These are phyloP conservation scores for Liparis tanakae DNA, from an alignment of 2,797 vertebrate genomes.

Conservation along the genomic window DNA sequence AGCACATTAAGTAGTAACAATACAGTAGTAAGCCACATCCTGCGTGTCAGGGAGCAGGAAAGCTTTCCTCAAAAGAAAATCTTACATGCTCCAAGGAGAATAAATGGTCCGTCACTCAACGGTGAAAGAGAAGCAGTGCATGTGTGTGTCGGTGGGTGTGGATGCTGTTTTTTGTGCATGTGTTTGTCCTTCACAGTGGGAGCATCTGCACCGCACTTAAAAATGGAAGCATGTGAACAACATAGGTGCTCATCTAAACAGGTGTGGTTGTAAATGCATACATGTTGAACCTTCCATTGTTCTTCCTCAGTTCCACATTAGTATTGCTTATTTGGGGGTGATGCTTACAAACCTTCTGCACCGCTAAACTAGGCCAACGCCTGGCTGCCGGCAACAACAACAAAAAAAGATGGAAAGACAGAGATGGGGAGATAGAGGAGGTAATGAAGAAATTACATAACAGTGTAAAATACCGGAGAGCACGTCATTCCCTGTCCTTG, in stretches of 20 bases:
- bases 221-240: slow-evolving; percentile 1
- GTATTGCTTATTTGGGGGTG: slow-evolving; percentile 60
- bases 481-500: slow-evolving; percentile 6
- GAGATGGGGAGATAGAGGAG: slow-evolving; percentile 26
- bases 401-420: slow-evolving; percentile 33
- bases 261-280: slow-evolving; percentile 5
- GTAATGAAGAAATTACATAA: slow-evolving; percentile 65
- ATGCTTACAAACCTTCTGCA: slow-evolving; percentile 72
- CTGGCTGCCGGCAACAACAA: slow-evolving; percentile 69
- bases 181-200: slow-evolving; percentile 15
- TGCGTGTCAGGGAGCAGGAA: slow-evolving; percentile 55
- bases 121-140: slow-evolving; percentile 17
- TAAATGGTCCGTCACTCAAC: slow-evolving; percentile 37
- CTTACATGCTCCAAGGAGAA: slow-evolving; percentile 34
- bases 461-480: slow-evolving; percentile 25
- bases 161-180: slow-evolving; percentile 18
- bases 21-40: not conserved
- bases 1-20: not conserved
- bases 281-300: slow-evolving; percentile 2
- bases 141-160: slow-evolving; percentile 21
- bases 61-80: slow-evolving; percentile 45
- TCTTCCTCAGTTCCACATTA: slow-evolving; percentile 47
- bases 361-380: slow-evolving; percentile 77
- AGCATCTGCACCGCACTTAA: slow-evolving; percentile 23
- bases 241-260: not conserved